These are phyloP conservation scores for Trematomus bernacchii DNA, from an alignment of 2,797 vertebrate species.

Conservation along the genomic window DNA sequence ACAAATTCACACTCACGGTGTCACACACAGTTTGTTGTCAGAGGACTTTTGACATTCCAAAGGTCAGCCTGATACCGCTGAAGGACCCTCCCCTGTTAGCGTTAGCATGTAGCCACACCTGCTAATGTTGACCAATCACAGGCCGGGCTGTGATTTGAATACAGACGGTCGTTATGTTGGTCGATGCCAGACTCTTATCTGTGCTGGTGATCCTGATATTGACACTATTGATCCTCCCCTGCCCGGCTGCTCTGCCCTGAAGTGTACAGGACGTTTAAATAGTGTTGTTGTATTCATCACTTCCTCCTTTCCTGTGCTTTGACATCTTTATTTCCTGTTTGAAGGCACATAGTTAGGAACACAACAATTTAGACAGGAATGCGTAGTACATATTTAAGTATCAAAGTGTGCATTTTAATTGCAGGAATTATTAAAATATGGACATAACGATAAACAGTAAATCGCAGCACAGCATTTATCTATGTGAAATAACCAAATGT, in stretches of 20 bases:
- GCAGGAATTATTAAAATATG: no score
- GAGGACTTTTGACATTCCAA: slow-evolving; percentile 68
- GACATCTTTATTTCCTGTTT: background rate
- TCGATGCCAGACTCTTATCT: slow-evolving; percentile 28
- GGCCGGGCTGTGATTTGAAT: slow-evolving; percentile 22
- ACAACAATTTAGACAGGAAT: no score
- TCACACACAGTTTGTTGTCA: slow-evolving; percentile 28
- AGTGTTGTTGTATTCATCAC: background rate
- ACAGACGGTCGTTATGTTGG: background rate
- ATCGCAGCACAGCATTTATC: no score
- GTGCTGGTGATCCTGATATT: slow-evolving; percentile 20
- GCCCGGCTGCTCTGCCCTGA: background rate
- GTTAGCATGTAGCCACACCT: slow-evolving; percentile 33
- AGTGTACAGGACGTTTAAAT: background rate
- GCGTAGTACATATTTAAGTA: no score
- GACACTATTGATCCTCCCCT: background rate
- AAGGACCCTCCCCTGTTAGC: slow-evolving; percentile 5
- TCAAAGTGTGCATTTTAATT: no score
- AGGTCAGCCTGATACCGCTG: slow-evolving; percentile 61
- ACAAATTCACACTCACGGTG: slow-evolving; percentile 31
- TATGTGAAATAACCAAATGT: no score
- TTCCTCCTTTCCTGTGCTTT: background rate
- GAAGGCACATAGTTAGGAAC: background rate
- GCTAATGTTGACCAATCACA: slow-evolving; percentile 46
- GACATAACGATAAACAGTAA: no score